A percentile compares a stretch with the other conserved stretches of the same genome.
Conservation (phyloP, 2,888 invertebrate genomes). For the Lagria hirta region DNA sequence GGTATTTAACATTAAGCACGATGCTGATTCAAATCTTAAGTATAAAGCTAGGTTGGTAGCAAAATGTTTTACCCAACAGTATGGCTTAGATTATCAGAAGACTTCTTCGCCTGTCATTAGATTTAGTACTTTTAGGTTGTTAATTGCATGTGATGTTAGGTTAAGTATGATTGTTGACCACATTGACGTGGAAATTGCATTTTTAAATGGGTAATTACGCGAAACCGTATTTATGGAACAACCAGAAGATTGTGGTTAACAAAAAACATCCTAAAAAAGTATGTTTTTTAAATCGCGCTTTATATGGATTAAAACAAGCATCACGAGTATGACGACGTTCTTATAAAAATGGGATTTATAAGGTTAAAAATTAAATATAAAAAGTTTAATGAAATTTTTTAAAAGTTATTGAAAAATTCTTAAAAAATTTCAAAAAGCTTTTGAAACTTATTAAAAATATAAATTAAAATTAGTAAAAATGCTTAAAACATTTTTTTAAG, state of each 20-base stretch:
- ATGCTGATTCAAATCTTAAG: slow-evolving; percentile 8
- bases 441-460: no score
- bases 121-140: slow-evolving; percentile 3
- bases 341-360: no score
- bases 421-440: no score
- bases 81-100: slow-evolving; percentile 7
- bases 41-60: slow-evolving; percentile 9
- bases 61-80: slow-evolving; percentile 4
- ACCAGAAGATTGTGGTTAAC: slow-evolving; percentile 43
- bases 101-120: slow-evolving; percentile 10
- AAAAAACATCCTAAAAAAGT: slow-evolving; percentile 37
- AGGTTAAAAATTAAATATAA: no score
- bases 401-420: no score
- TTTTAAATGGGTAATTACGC: slow-evolving; percentile 1
- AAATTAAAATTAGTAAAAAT: no score
- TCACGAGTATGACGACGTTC: slow-evolving; percentile 45
- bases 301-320: slow-evolving; percentile 49
- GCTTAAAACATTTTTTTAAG: no score
- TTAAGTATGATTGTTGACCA: slow-evolving; percentile 2
- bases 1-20: background rate
- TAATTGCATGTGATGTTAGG: slow-evolving; percentile 1
- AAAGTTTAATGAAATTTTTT: no score
- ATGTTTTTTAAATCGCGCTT: slow-evolving; percentile 41
- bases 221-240: slow-evolving; percentile 26
- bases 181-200: slow-evolving; percentile 11